Conservation (phyloP, 2,888 invertebrate species). For the Stegana nigrithorax region DNA sequence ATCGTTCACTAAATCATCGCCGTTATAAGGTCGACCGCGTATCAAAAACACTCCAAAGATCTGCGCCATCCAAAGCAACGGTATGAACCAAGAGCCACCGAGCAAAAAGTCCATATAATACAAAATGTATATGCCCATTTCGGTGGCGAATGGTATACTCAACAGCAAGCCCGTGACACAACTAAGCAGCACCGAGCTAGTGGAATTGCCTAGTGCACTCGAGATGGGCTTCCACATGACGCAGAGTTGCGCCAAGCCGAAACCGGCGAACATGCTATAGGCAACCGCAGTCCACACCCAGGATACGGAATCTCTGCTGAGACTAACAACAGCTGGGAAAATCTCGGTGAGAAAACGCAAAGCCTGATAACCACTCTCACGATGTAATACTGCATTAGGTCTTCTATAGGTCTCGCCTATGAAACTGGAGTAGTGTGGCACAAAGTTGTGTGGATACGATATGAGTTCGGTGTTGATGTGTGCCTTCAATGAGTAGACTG, state of each 20-base stretch:
- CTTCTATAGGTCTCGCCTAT: slow-evolving; percentile 65
- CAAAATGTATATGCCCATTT: slow-evolving; percentile 84
- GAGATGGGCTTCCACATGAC: slow-evolving; percentile 94
- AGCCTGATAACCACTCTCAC: slow-evolving; percentile 84
- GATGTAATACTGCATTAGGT: slow-evolving; percentile 55
- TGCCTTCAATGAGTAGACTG: slow-evolving; percentile 74
- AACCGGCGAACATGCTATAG: slow-evolving; percentile 85
- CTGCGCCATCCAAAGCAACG: slow-evolving; percentile 80
- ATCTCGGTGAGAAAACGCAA: slow-evolving; percentile 88
- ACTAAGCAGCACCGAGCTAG: slow-evolving; percentile 79
- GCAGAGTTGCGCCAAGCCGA: slow-evolving; percentile 88
- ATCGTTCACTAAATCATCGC: slow-evolving; percentile 70
- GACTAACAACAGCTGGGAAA: slow-evolving; percentile 86
- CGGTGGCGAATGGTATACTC: slow-evolving; percentile 88
- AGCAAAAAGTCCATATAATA: slow-evolving; percentile 88
- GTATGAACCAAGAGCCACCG: slow-evolving; percentile 89
- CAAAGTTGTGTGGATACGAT: slow-evolving; percentile 68
- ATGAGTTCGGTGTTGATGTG: slow-evolving; percentile 73
- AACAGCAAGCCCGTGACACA: slow-evolving; percentile 85
- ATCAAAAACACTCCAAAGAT: slow-evolving; percentile 87
- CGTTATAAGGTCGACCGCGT: slow-evolving; percentile 86
- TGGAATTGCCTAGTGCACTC: slow-evolving; percentile 81
- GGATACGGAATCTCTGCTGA: slow-evolving; percentile 79
- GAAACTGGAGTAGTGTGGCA: slow-evolving; percentile 66
- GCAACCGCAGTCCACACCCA: slow-evolving; percentile 91